These are phyloP conservation scores for Holcopasites calliopsidis DNA, from an alignment of 1,140 invertebrate species.

Conservation along the genomic window DNA sequence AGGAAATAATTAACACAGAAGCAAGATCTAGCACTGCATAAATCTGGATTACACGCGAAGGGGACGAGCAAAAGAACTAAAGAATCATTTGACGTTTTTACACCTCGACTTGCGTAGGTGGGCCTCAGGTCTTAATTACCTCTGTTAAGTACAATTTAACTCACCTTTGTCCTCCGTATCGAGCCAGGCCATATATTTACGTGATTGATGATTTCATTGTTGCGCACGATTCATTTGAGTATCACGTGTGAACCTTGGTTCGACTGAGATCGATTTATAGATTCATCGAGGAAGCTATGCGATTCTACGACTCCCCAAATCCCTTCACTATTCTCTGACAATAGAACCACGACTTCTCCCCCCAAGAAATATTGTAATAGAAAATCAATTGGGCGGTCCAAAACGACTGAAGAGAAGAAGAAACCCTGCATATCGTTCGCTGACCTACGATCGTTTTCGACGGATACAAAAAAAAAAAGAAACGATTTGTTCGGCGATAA, in stretches of 20 bases:
- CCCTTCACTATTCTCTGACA: no score
- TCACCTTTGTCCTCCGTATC: not conserved
- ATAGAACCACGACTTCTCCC: no score
- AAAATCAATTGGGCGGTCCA: no score
- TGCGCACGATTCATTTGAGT: no score
- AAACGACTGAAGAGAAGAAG: no score
- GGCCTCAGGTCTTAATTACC: constrained; percentile 25
- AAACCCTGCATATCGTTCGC: no score
- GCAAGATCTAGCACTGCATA: constrained; percentile 13
- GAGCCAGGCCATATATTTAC: not conserved
- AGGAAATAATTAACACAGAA: constrained; percentile 42
- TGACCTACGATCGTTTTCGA: not conserved
- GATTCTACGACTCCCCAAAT: no score
- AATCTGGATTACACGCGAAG: constrained; percentile 24
- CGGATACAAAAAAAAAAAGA: not conserved
- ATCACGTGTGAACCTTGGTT: no score
- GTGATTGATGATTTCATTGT: constrained; percentile 1
- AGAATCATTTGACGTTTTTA: constrained; percentile 32
- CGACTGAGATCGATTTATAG: no score
- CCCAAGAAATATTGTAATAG: no score
- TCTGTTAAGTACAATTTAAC: constrained; percentile 19
- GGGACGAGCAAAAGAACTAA: not conserved
- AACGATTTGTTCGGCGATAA: not conserved
- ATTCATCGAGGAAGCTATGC: no score
- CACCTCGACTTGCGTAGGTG: not conserved